Evolutionary conservation across 2,888 invertebrate species (phyloP), one percentile per base, ranked within the genome.

Genomic region (Ommatoiulus sabulosus): DNA sequence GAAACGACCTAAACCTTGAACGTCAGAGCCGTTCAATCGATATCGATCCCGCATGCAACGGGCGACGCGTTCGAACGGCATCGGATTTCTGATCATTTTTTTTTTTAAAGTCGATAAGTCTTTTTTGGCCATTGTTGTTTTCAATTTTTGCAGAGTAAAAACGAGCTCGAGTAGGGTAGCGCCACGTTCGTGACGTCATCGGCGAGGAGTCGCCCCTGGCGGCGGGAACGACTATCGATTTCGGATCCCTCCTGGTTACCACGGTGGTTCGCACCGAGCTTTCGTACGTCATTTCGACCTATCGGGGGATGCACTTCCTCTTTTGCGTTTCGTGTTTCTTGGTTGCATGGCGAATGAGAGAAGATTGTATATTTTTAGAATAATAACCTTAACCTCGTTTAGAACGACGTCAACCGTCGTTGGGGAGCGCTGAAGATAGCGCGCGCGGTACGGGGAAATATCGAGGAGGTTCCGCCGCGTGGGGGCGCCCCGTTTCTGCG

Each of bases 301-400:
- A 12, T 46, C 6, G 8, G 46, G 12, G 6, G 46, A 46, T 52
- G 52, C 52, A 52, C 12, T 52, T 52, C 52, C 52, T 52, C 63
- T n/a, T 6, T 20, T 63, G 17, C 63, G 3, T n/a, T 7, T n/a
- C 63, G 3, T 15, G 46, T 46, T 46, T 46, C 8, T 4, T 46
- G n/a, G n/a, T 48, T n/a, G n/a, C n/a, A 12, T 48, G 48, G 48
- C 48, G 12, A 48, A 48, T 7, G 5, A 15, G 7, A 72, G 20
- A 72, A 72, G 20, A 48, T 15, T 48, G 48, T 8, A 15, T 72
- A 72, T 72, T 72, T 72, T 72, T 72, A 72, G 72, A 72, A 20
- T 72, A 24, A 20, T 72, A 72, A 72, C 72, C 72, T 72, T 72
- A 72, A 72, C 72, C 72, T 72, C 72, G 72, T 72, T 72, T 72